Evolutionary conservation across 2,888 invertebrate species (phyloP), one percentile per base, ranked within the genome.

Genomic region (Agrypnus murinus): DNA sequence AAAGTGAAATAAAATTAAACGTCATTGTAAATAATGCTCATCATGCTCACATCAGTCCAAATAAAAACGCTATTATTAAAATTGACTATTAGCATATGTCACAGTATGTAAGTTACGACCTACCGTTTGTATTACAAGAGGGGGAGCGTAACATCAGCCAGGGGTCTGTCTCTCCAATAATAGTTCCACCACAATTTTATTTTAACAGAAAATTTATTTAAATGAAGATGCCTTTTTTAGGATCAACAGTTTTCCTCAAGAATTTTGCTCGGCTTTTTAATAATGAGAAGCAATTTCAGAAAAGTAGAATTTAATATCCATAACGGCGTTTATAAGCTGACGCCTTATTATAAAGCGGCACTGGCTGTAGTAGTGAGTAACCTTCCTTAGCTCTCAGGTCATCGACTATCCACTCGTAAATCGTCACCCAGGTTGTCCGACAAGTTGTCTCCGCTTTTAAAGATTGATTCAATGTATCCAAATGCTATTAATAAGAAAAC

Each of bases 31-130:
- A 76, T 75, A 74, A 75, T 68, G 57, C 46, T 55, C 71, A 65
- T 45, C 64, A 57, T 46, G 69, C 67, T 64, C 70, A 59, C 71
- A 77, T 76, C 77, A 74, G 66, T 74, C 72, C 72, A 66, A 75
- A 77, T 73, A 77, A 77, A 75, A 76, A 73, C 58, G 64, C 72
- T 73, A 74, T 75, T 77, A 78, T 78, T 77, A 78, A 78, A 78
- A 78, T 78, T 75, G 76, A 76, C 77, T 77, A 78, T 77, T 77
- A 77, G 77, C 78, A 77, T 78, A 77, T 77, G 77, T 78, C 77
- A 74, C 71, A 65, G 69, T 65, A 48, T 31, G 53, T 60, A 65
- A 70, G 57, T 69, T 69, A 69, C 69, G 57, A 48, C 63, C 34
- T 48, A 48, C 59, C 59, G 46, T 34, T 58, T 14, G 59, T 59